These are phyloP conservation scores for Heterotilapia buettikoferi DNA, from an alignment of 2,113 vertebrate genomes.

Conservation along the genomic window DNA sequence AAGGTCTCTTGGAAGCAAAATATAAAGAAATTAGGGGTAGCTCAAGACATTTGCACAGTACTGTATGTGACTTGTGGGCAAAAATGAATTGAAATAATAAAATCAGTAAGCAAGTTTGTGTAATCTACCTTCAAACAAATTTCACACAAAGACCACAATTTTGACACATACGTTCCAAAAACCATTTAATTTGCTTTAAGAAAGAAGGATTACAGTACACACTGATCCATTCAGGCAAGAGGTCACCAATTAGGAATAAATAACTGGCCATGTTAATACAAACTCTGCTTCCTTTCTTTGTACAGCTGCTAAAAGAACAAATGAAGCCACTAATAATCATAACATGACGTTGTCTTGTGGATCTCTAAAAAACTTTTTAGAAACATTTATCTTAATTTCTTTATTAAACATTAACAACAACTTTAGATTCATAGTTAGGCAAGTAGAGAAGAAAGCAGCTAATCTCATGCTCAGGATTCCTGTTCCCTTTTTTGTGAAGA, in stretches of 20 bases:
- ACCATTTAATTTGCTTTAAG: conserved; percentile 70
- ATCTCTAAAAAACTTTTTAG: conserved; percentile 27
- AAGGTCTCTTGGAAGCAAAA: background rate
- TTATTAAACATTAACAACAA: conserved; percentile 58
- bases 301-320: conserved; percentile 61
- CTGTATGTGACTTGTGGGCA: background rate
- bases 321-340: conserved; percentile 53
- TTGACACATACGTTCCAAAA: conserved; percentile 46
- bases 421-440: conserved; percentile 46
- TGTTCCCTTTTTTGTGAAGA: conserved; percentile 56
- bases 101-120: background rate
- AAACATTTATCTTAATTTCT: conserved; percentile 45
- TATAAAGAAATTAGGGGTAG: background rate
- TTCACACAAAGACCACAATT: background rate
- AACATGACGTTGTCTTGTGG: conserved; percentile 23
- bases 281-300: conserved; percentile 51
- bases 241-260: conserved; percentile 76
- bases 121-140: background rate
- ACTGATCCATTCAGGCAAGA: conserved; percentile 65
- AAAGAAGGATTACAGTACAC: conserved; percentile 68
- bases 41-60: background rate
- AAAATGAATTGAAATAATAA: background rate
- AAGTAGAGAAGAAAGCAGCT: conserved; percentile 37
- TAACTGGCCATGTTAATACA: conserved; percentile 73
- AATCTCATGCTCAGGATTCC: conserved; percentile 16